These are phyloP conservation scores for Rhabdomys pumilio DNA, from an alignment of 2,797 vertebrate genomes.

Conservation along the genomic window DNA sequence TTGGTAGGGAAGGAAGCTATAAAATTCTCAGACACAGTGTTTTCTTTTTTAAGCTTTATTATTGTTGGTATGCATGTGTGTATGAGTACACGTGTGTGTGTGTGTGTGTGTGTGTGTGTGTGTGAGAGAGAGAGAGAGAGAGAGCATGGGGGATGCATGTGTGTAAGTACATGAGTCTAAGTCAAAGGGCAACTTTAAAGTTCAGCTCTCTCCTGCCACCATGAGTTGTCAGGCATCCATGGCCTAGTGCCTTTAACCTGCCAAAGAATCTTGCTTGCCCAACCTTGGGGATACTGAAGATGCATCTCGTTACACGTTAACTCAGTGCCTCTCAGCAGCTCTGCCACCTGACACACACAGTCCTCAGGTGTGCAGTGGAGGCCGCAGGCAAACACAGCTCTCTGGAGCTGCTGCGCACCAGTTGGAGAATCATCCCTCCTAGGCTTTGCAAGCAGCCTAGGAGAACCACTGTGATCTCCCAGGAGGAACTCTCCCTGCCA, in stretches of 20 bases:
- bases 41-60: background rate
- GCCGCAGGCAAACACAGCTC: background rate
- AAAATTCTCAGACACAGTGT: background rate
- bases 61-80: background rate
- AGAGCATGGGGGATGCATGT: no score
- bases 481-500: accelerated
- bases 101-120: no score
- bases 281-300: background rate
- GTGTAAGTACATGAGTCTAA: background rate
- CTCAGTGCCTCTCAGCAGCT: background rate
- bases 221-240: background rate
- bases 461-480: background rate
- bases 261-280: background rate
- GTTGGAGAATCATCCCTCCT: no score
- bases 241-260: background rate
- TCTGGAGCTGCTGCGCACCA: background rate
- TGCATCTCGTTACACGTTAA: background rate
- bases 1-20: no score
- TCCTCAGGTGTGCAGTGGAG: background rate
- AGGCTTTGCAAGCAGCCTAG: background rate
- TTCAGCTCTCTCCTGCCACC: background rate
- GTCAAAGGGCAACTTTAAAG: background rate
- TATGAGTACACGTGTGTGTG: background rate
- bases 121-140: no score
- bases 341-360: background rate